These are phyloP conservation scores for Columba guinea DNA, from an alignment of 2,797 vertebrate species.

Conservation along the genomic window DNA sequence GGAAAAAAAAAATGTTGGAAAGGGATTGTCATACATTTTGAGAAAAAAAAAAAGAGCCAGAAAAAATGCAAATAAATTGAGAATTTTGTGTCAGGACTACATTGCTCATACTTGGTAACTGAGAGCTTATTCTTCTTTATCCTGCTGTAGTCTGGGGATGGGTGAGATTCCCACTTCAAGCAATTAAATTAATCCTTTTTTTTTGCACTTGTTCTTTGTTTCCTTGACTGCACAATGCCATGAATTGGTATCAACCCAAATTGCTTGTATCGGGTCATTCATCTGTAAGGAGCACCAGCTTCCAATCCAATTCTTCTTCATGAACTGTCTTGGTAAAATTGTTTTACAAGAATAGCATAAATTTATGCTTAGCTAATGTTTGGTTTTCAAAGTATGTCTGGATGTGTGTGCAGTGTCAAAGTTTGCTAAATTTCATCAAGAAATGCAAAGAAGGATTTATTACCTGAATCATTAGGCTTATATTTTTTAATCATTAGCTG, in stretches of 20 bases:
- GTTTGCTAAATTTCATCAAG: slow-evolving; percentile 43
- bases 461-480: neutral
- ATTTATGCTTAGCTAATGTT: slow-evolving; percentile 8
- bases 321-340: neutral
- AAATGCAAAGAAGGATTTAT: slow-evolving; percentile 25
- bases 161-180: neutral
- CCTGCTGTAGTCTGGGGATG: neutral
- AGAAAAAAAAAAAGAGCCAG: neutral
- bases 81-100: neutral
- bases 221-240: neutral
- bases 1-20: neutral
- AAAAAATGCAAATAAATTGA: neutral
- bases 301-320: neutral
- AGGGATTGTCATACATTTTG: neutral
- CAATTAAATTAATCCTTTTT: neutral
- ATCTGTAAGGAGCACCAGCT: neutral
- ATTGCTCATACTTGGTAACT: neutral
- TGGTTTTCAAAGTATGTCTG: neutral
- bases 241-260: neutral
- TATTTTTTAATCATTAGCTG: neutral
- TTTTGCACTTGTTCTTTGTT: neutral
- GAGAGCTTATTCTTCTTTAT: neutral
- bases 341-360: neutral
- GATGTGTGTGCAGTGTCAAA: neutral
- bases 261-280: slow-evolving; percentile 8